phyloP scores from a whole-genome alignment of 2,888 invertebrate genomes.

The Ommatoiulus sabulosus region DNA sequence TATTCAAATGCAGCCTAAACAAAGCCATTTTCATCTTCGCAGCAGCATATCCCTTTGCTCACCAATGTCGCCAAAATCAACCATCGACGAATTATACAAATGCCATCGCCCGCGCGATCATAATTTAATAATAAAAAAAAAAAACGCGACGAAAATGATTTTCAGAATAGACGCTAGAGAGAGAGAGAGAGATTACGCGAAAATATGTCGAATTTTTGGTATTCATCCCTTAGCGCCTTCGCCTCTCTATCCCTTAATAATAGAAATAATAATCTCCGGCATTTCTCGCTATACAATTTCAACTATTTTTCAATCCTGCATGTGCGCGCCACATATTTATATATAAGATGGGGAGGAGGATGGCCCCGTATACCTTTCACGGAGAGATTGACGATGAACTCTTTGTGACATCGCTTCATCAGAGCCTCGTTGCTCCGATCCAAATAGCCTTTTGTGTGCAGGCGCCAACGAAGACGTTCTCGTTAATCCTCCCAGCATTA shows the following conservation, averaged over 20 bases:
- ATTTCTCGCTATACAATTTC: constrained; percentile 27
- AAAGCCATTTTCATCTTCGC: not conserved
- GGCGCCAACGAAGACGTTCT: too few relatives aligned
- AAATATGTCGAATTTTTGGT: constrained; percentile 7
- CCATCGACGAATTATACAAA: constrained; percentile 21
- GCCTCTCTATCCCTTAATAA: not conserved
- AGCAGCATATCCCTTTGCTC: not conserved
- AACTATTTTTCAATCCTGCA: not conserved
- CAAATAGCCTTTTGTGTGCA: too few relatives aligned
- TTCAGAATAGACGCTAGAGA: too few relatives aligned
- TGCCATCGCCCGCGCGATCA: not conserved
- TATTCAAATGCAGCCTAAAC: not conserved
- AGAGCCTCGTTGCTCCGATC: too few relatives aligned
- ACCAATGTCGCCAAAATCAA: constrained; percentile 29
- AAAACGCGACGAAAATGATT: not conserved
- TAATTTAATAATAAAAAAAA: not conserved
- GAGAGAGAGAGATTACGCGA: not conserved
- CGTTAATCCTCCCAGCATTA: too few relatives aligned
- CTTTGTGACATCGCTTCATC: too few relatives aligned
- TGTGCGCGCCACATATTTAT: too few relatives aligned
- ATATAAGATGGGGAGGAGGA: too few relatives aligned
- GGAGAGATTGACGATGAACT: too few relatives aligned
- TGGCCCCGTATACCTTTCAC: too few relatives aligned
- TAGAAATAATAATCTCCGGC: constrained; percentile 33
- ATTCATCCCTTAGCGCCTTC: not conserved